Evolutionary conservation across 2,113 vertebrate genomes (phyloP).

Genomic region (Ophiodon elongatus): DNA sequence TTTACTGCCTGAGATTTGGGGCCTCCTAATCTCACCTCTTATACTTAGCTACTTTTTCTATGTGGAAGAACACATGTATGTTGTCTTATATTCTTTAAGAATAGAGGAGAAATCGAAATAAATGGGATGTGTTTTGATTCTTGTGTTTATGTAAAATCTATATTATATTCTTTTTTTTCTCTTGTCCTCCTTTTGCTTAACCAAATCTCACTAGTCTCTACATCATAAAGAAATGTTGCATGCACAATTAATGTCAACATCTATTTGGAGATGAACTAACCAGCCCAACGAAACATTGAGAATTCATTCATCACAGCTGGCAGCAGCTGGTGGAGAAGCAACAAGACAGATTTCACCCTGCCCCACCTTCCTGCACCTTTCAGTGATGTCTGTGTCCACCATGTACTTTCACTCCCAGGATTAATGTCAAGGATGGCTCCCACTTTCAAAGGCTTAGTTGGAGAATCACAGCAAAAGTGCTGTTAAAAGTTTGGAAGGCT

Average conservation of each 20-base stretch:
- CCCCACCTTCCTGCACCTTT: constrained; percentile 20
- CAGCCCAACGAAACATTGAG: not conserved
- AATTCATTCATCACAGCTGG: constrained; percentile 31
- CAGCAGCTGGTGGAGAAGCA: constrained; percentile 25
- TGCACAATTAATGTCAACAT: not conserved
- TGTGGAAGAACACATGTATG: not conserved
- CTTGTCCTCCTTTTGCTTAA: not conserved
- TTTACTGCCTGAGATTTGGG: constrained; percentile 38
- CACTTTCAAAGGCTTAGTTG: constrained; percentile 62
- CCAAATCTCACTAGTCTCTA: not conserved
- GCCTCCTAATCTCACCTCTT: constrained; percentile 35
- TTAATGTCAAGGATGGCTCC: constrained; percentile 53
- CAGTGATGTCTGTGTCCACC: constrained; percentile 36
- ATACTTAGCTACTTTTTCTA: constrained; percentile 2
- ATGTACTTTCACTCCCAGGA: constrained; percentile 37
- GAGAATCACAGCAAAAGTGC: constrained; percentile 58
- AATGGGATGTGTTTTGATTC: constrained; percentile 3
- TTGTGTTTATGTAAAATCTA: not conserved
- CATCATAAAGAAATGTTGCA: not conserved
- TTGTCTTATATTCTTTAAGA: not conserved
- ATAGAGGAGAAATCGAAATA: not conserved
- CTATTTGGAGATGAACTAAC: not conserved
- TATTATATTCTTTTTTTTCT: not conserved
- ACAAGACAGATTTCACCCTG: not conserved
- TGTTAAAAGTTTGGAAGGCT: constrained; percentile 59